These are phyloP conservation scores for Leptonema lineaticorne DNA, from an alignment of 1,140 invertebrate genomes.

Conservation along the genomic window DNA sequence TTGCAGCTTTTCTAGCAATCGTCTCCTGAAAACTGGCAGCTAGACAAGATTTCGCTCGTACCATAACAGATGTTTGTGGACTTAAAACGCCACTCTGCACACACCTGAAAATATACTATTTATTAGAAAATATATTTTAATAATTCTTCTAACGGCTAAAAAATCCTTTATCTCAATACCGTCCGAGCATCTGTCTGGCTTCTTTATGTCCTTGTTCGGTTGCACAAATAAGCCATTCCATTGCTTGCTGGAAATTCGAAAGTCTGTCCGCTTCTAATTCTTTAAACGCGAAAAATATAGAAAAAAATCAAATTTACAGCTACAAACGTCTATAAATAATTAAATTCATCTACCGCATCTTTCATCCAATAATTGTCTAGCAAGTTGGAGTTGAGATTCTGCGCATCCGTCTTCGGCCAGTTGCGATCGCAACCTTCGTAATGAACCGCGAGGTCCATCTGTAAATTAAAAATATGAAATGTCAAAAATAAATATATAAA, in stretches of 20 bases:
- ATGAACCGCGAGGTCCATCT: conserved; percentile 67
- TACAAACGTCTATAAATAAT: too few relatives aligned
- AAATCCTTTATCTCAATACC: conserved; percentile 53
- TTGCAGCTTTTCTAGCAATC: conserved; percentile 77
- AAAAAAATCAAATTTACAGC: background rate
- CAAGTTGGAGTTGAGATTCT: conserved; percentile 76
- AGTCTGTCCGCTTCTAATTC: conserved; percentile 57
- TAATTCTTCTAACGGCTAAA: background rate
- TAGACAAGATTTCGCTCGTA: conserved; percentile 73
- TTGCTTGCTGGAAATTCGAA: conserved; percentile 62
- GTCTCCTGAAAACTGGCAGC: conserved; percentile 83
- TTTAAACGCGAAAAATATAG: conserved; percentile 30
- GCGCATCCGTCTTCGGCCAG: conserved; percentile 79
- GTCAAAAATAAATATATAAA: too few relatives aligned
- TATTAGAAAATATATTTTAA: conserved; percentile 11
- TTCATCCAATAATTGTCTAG: conserved; percentile 72
- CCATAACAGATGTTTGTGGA: conserved; percentile 75
- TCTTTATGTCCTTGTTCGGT: conserved; percentile 87
- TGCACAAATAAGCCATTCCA: conserved; percentile 87
- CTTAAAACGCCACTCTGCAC: conserved; percentile 76
- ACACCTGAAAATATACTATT: conserved; percentile 53
- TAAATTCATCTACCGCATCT: conserved; percentile 61
- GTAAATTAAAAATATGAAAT: too few relatives aligned
- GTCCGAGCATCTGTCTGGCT: conserved; percentile 75
- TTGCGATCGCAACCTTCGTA: conserved; percentile 67